phyloP scores from a whole-genome alignment of 2,888 invertebrate species.

The Calameuta idolon region DNA sequence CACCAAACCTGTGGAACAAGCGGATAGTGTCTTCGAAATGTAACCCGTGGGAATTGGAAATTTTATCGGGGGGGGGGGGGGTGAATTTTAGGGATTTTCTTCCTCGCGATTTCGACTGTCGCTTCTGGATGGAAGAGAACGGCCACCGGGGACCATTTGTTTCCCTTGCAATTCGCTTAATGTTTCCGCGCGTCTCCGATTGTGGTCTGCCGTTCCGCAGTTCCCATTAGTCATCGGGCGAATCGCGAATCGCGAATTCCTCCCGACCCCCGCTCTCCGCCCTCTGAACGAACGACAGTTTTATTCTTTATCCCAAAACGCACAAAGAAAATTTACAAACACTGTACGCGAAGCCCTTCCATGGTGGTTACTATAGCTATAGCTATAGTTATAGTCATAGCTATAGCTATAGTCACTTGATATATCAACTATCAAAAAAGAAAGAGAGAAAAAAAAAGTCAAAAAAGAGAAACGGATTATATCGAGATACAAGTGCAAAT shows the following conservation, averaged over 20 bases:
- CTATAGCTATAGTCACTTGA: not conserved
- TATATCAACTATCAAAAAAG: not conserved
- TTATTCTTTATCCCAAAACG: not conserved
- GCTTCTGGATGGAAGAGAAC: not conserved
- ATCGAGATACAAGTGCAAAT: slow-evolving; percentile 39
- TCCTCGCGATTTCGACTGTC: not conserved
- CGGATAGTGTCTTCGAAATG: not conserved
- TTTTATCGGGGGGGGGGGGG: not conserved
- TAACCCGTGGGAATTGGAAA: not conserved
- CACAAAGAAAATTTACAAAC: not conserved
- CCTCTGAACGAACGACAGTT: not conserved
- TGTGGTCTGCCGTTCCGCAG: not conserved
- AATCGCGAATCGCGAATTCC: not conserved
- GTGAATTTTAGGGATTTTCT: not conserved
- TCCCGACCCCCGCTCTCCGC: not conserved
- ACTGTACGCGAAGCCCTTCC: not conserved
- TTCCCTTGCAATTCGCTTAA: not conserved
- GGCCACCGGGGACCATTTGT: not conserved
- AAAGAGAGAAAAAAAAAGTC: slow-evolving; percentile 5
- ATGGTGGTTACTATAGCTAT: not conserved
- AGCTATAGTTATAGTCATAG: not conserved
- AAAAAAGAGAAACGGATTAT: slow-evolving; percentile 33
- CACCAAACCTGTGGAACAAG: not conserved
- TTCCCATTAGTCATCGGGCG: not conserved
- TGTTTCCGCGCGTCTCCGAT: not conserved